Base-by-base conservation (phyloP, 1,140 invertebrate genomes). In the Orussus abietinus region DNA sequence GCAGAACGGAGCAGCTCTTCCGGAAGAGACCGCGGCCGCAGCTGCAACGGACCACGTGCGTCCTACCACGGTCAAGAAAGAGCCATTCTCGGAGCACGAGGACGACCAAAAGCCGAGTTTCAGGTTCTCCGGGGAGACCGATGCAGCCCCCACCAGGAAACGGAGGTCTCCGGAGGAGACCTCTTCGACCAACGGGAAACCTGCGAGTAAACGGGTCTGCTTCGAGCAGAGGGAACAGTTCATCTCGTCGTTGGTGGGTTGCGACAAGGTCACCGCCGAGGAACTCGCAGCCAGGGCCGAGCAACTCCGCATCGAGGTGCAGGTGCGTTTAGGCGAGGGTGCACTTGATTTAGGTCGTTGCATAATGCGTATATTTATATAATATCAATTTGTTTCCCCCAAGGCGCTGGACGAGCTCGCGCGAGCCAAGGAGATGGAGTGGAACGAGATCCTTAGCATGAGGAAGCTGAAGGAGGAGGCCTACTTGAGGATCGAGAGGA, bases 401-500 rank as follows among this genome's bases (percentile, higher is more conserved):
- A n/a, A 81, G 57, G 80, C 80, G 1, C 64, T 90, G 31, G 75
- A 80, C 31, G 81, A 84, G 47, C 55, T 88, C 9, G 78, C 84
- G 1, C 77, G 80, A 50, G 79, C 82, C 53, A 90, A 89, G 62
- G 88, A 90, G 73, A 77, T 82, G 45, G 87, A 91, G 66, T 90
- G 87, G 87, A 89, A 90, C 55, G 81, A 85, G 31, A 82, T 91
- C 18, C 57, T 90, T 5, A 79, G 84, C 55, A 69, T 88, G 47
- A 85, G 84, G 55, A 90, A 89, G 59, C 72, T 89, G 0, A 90
- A 90, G 69, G 87, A 91, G 60, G 85, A 90, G 57, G 80, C 86
- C 10, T 72, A 86, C 35, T 64, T 84, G 10, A 65, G 85, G 39
- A 66, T 89, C 3, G 69, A 84, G 42, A 76, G 86, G 35, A 77